Percentiles rank a stretch among this genome's conserved stretches.
These are phyloP conservation scores for Aspiorhynchus laticeps DNA, from an alignment of 2,113 vertebrate genomes.

Conservation along the genomic window DNA sequence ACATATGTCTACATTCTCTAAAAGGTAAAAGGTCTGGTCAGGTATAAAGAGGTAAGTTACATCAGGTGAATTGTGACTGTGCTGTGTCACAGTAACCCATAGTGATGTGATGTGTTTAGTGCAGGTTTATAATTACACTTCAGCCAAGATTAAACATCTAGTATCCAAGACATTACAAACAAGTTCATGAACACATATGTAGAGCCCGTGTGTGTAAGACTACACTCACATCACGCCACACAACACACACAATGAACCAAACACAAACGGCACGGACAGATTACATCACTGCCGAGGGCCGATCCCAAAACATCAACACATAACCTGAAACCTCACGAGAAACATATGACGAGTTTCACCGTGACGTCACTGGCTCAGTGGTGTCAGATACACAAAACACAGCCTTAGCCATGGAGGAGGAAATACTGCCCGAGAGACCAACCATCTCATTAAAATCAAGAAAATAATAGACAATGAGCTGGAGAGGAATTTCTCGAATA, in stretches of 20 bases:
- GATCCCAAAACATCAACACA: not conserved
- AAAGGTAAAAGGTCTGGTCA: not conserved
- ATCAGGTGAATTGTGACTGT: not conserved
- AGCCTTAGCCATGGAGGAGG: not conserved
- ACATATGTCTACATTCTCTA: not conserved
- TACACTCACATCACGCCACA: too few species aligned
- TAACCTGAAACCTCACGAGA: not conserved
- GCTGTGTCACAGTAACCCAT: not conserved
- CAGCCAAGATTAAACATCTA: not conserved
- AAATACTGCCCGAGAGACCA: not conserved
- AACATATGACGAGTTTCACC: not conserved
- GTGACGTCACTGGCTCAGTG: not conserved
- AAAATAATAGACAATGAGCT: too few species aligned
- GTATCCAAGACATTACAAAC: not conserved
- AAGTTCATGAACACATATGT: not conserved
- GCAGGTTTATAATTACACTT: slow-evolving; percentile 10
- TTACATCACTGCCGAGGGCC: not conserved
- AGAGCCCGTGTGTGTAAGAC: too few species aligned
- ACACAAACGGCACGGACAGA: too few species aligned
- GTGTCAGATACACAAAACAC: not conserved
- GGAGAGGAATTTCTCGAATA: too few species aligned
- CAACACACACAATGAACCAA: too few species aligned
- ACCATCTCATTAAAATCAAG: not conserved
- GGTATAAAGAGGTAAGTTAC: too few species aligned
- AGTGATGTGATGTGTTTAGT: not conserved